These are phyloP conservation scores for Drosophila barbarae DNA, from an alignment of 2,888 invertebrate genomes.

Conservation along the genomic window DNA sequence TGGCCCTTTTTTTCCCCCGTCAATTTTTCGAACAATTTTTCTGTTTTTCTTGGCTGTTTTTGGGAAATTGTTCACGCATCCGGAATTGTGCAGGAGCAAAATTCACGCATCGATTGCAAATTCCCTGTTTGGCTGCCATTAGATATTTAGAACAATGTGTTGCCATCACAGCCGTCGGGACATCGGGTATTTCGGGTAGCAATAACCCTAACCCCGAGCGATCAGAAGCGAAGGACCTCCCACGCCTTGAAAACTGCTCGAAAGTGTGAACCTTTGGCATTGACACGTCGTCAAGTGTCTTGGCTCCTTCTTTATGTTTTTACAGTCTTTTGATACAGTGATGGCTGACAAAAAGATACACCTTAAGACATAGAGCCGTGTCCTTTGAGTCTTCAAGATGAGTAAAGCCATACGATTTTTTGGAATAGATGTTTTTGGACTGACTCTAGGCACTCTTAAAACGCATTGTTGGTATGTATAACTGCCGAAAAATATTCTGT, in stretches of 20 bases:
- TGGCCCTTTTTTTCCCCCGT: not conserved
- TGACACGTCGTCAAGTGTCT: slow-evolving; percentile 33
- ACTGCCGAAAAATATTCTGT: no score
- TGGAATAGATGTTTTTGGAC: no score
- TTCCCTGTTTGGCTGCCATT: slow-evolving; percentile 53
- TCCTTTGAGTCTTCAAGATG: not conserved
- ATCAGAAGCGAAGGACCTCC: slow-evolving; percentile 18
- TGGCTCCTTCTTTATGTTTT: not conserved
- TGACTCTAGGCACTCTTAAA: no score
- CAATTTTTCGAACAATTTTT: not conserved
- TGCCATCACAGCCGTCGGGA: slow-evolving; percentile 51
- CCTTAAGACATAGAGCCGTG: no score
- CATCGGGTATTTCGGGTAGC: slow-evolving; percentile 30
- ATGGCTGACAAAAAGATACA: not conserved
- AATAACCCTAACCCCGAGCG: slow-evolving; percentile 44
- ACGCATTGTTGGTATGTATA: no score
- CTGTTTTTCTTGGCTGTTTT: slow-evolving; percentile 26
- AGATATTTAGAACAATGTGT: slow-evolving; percentile 70
- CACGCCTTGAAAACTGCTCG: slow-evolving; percentile 12
- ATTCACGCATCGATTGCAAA: slow-evolving; percentile 74
- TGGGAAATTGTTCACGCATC: slow-evolving; percentile 64
- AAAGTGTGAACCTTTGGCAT: slow-evolving; percentile 49
- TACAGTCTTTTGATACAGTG: slow-evolving; percentile 17
- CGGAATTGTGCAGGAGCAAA: slow-evolving; percentile 61
- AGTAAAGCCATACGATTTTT: no score